A percentile compares a stretch with the other conserved stretches of the same genome.
phyloP scores from a whole-genome alignment of 2,113 vertebrate genomes.

The Oryctolagus cuniculus region mOryCun1.1 NC_091447.1:27436001-27436500 shows the following conservation, averaged over 20 bases:
- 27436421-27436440: neutral
- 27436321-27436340: neutral
- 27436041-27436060: neutral
- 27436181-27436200: neutral
- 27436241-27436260: neutral
- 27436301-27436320: neutral
- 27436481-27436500: neutral
- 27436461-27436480: neutral
- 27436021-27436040: neutral
- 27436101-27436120: neutral
- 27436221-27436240: neutral
- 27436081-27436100: neutral
- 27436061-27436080: neutral
- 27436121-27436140: neutral
- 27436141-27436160: neutral
- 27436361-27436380: neutral
- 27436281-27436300: neutral
- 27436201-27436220: neutral
- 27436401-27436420: neutral
- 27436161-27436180: neutral
- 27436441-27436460: neutral
- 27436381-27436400: neutral
- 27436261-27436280: neutral
- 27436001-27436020: too few relatives aligned
- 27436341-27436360: neutral